Evolutionary conservation across 2,113 vertebrate genomes (phyloP), one percentile per base, ranked within the genome.

Genomic region (Tenrec ecaudatus): DNA sequence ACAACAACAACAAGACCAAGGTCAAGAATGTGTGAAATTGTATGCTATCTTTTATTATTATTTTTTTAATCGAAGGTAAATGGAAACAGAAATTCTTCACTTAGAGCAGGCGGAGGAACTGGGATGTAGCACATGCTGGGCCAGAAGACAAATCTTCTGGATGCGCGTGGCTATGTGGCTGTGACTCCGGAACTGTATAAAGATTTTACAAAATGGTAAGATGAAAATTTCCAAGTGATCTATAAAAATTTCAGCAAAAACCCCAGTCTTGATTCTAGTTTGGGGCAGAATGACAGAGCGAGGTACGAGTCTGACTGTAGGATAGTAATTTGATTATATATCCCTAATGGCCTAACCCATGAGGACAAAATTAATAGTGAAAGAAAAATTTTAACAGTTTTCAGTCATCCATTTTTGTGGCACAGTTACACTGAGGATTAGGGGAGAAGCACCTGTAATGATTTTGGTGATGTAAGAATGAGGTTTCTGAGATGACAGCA

Each of bases 381-480:
- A 88, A 82, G 68, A 58, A 92, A 23, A 40, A 82, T 38, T n/a
- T 73, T 47, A 53, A 53, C 11, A 53, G 9, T 64, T 71, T 58
- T 82, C 27, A 85, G n/a, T 40, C 29, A 93, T 27, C 17, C 19
- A 27, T 57, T 77, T 78, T 33, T 33, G 3, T 43, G 38, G 15
- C 66, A 57, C 15, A 80, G 43, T 62, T 75, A 7, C 58, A 75
- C 58, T 79, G n/a, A 84, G 11, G 40, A 77, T 53, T 38, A 53
- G 86, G 53, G 9, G 47, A 14, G 47, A 53, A 53, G 9, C 47
- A 25, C 10, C 0, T 77, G 3, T 79, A 73, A 88, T 82, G 79
- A 90, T 82, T 78, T 66, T n/a, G 60, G 33, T 85, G 36, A 87
- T 75, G 47, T 86, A 57, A 94, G 27, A 84, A 43, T 77, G 75